A percentile compares a stretch with the other conserved stretches of the same genome.
phyloP scores from a whole-genome alignment of 1,140 invertebrate species.

The Sarcophaga peregrina region DNA sequence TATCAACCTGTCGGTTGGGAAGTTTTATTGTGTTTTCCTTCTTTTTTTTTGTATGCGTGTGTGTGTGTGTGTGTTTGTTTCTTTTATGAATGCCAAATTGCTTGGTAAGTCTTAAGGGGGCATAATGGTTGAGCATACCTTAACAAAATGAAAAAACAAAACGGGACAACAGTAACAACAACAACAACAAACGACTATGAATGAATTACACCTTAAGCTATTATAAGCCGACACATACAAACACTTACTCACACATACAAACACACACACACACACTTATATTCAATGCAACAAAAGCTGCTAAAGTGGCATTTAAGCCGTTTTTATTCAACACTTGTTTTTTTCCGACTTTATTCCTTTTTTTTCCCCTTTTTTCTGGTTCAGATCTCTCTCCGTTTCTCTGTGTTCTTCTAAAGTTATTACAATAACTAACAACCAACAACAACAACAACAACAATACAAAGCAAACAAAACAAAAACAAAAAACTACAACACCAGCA shows the following conservation, averaged over 20 bases:
- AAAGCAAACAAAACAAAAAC: neutral
- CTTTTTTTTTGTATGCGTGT: neutral
- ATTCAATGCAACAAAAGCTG: neutral
- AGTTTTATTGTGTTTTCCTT: too few species aligned
- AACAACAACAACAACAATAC: constrained; percentile 14
- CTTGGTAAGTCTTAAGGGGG: constrained; percentile 12
- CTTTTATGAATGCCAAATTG: constrained; percentile 29
- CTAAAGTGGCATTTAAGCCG: constrained; percentile 29
- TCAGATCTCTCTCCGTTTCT: neutral
- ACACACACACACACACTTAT: neutral
- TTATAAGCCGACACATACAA: constrained; percentile 23
- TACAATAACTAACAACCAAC: neutral
- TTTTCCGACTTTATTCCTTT: neutral
- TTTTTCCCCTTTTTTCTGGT: constrained; percentile 9
- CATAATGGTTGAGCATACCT: neutral
- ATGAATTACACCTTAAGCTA: constrained; percentile 35
- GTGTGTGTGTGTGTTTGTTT: neutral
- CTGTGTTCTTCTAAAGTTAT: neutral
- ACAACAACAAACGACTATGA: neutral
- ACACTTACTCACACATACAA: constrained; percentile 13
- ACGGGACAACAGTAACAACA: neutral
- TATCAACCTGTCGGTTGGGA: too few species aligned
- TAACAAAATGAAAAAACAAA: neutral
- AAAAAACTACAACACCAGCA: neutral
- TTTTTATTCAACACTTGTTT: constrained; percentile 36